phyloP scores from a whole-genome alignment of 2,113 vertebrate genomes.

The Menura novaehollandiae region DNA sequence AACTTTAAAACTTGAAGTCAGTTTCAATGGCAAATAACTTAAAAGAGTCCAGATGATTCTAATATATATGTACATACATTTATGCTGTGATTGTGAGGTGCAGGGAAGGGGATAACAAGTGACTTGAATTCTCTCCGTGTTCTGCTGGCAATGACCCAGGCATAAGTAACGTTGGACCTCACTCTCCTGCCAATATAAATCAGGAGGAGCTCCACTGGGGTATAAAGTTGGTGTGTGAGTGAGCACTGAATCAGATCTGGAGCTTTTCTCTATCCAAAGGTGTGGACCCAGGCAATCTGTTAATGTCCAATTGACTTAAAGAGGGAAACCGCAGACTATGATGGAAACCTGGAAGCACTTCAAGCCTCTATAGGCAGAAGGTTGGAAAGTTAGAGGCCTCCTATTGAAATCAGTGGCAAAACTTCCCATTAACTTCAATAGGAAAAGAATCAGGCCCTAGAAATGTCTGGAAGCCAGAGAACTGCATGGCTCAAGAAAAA shows the following conservation, averaged over 20 bases:
- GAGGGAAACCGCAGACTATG: conserved; percentile 21
- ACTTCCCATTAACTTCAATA: conserved; percentile 5
- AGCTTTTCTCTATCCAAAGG: conserved; percentile 39
- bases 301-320: conserved; percentile 36
- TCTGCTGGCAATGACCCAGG: conserved; percentile 19
- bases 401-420: conserved; percentile 34
- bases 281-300: conserved; percentile 21
- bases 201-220: not conserved
- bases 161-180: conserved; percentile 22
- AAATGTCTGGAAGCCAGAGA: conserved; percentile 1
- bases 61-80: not conserved
- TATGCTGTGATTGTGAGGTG: conserved; percentile 21
- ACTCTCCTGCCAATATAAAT: conserved; percentile 42
- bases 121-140: not conserved
- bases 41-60: conserved; percentile 49
- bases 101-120: conserved; percentile 42
- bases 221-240: conserved; percentile 8
- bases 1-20: conserved; percentile 46
- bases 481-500: conserved; percentile 22
- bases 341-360: conserved; percentile 59
- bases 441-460: not conserved
- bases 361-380: conserved; percentile 18
- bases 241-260: conserved; percentile 28
- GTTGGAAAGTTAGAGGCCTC: conserved; percentile 29
- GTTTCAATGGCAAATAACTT: conserved; percentile 15